Evolutionary conservation across 2,113 vertebrate species (phyloP).

Genomic region (Myotis yumanensis): DNA sequence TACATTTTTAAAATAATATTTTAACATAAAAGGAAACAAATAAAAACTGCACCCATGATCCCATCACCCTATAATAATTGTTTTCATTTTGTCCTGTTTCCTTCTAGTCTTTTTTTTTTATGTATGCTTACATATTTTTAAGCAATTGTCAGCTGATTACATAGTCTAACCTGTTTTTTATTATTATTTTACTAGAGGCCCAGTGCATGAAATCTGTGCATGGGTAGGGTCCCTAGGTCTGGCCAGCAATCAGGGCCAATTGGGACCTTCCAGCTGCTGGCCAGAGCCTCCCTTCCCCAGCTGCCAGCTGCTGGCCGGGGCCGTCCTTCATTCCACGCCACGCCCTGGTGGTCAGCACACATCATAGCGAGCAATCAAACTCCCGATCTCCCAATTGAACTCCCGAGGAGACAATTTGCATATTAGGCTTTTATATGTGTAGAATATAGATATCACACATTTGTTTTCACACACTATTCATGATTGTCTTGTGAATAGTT

Average conservation of each 20-base stretch:
- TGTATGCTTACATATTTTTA: neutral
- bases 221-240: neutral
- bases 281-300: no score
- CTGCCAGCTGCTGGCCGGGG: no score
- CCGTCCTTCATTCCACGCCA: no score
- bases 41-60: neutral
- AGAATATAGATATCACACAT: neutral
- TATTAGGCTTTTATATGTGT: no score
- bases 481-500: neutral
- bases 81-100: constrained; percentile 26
- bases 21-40: constrained; percentile 36
- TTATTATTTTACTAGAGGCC: neutral
- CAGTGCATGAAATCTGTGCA: neutral
- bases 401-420: no score
- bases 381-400: no score
- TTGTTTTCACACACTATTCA: constrained; percentile 12
- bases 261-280: no score
- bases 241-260: no score
- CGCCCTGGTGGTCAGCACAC: no score
- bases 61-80: neutral
- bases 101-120: neutral
- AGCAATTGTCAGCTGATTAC: neutral
- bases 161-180: neutral
- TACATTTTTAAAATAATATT: constrained; percentile 36
- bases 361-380: no score